Evolutionary conservation across 2,888 invertebrate genomes (phyloP).

Genomic region (Dorcus hopei): DNA sequence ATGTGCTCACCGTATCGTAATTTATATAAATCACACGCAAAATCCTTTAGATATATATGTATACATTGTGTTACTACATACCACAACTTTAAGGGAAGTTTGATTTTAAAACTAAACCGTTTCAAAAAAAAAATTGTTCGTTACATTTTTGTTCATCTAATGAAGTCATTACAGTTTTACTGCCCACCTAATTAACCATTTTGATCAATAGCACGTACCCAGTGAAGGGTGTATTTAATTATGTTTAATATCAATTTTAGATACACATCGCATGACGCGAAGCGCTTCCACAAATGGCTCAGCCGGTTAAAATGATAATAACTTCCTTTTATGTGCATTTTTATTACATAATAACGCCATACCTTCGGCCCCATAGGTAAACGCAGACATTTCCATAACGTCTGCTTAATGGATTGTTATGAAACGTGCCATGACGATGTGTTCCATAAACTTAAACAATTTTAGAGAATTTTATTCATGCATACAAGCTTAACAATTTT

Average conservation of each 20-base stretch:
- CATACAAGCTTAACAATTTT: too few species aligned
- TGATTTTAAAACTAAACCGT: too few species aligned
- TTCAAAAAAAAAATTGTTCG: too few species aligned
- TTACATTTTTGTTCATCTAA: not conserved
- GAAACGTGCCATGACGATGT: too few species aligned
- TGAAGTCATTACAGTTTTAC: slow-evolving; percentile 2
- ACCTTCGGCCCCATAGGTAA: not conserved
- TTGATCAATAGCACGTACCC: slow-evolving; percentile 8
- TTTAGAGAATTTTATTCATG: too few species aligned
- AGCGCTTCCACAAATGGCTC: not conserved
- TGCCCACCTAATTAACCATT: slow-evolving; percentile 7
- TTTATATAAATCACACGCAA: not conserved
- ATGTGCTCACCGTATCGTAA: not conserved
- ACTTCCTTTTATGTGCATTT: not conserved
- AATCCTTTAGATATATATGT: too few species aligned
- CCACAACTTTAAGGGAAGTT: too few species aligned
- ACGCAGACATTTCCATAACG: too few species aligned
- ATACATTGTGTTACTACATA: too few species aligned
- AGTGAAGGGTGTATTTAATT: slow-evolving; percentile 12
- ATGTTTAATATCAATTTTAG: slow-evolving; percentile 10
- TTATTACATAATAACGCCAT: not conserved
- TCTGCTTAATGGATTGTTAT: too few species aligned
- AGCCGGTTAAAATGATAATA: not conserved
- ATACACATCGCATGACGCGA: slow-evolving; percentile 1
- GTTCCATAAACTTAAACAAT: too few species aligned